phyloP scores from a whole-genome alignment of 2,113 vertebrate species.

The Melanostigma gelatinosum region DNA sequence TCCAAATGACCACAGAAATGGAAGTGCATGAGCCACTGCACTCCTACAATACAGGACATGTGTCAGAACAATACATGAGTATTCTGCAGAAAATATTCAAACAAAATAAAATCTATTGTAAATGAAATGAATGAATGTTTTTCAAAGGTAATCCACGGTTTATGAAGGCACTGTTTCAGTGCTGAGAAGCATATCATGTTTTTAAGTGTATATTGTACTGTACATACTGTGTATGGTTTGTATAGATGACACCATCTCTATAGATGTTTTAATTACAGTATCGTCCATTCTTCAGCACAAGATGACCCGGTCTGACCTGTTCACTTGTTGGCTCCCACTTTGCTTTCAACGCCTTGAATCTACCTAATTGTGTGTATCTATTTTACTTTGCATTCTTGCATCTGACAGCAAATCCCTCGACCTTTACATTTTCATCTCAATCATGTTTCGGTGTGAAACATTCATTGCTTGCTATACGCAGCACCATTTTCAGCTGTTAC shows the following conservation, averaged over 20 bases:
- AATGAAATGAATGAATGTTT: conserved; percentile 61
- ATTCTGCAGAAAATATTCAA: conserved; percentile 68
- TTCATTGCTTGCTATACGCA: conserved; percentile 24
- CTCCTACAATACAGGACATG: conserved; percentile 64
- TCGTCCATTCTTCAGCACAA: background rate
- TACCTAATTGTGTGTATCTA: background rate
- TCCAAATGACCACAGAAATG: conserved; percentile 75
- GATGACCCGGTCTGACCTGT: background rate
- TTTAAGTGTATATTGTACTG: background rate
- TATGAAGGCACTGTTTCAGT: conserved; percentile 40
- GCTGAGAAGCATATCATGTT: conserved; percentile 14
- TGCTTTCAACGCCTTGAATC: background rate
- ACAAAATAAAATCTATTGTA: conserved; percentile 53
- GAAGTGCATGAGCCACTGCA: conserved; percentile 76
- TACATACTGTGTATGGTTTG: background rate
- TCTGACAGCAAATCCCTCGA: conserved; percentile 14
- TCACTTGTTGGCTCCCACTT: background rate
- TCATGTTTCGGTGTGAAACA: conserved; percentile 36
- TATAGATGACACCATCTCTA: background rate
- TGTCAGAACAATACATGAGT: conserved; percentile 66
- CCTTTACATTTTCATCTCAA: conserved; percentile 12
- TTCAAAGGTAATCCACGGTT: conserved; percentile 40
- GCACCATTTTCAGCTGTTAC: conserved; percentile 48
- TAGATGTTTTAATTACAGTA: conserved; percentile 13
- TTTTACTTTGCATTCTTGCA: background rate